Evolutionary conservation across 1,140 invertebrate genomes (phyloP).

Genomic region (Ctenoplectra terminalis): DNA sequence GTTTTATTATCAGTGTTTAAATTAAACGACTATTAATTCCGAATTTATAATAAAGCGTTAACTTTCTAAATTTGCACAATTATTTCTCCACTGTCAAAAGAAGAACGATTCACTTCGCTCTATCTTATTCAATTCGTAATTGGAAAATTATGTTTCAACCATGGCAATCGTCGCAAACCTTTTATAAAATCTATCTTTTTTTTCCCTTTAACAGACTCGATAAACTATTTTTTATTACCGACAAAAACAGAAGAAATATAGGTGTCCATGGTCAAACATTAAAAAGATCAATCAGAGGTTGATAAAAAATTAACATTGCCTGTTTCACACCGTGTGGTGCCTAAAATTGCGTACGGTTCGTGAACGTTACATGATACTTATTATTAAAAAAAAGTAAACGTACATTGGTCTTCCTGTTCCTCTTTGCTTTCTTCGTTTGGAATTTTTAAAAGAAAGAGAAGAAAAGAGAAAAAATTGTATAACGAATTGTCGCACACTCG

Average conservation of each 20-base stretch:
- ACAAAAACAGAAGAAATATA: constrained; percentile 1
- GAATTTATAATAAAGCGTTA: too few species aligned
- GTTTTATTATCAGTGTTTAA: too few species aligned
- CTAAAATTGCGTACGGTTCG: not conserved
- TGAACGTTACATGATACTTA: not conserved
- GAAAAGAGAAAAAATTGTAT: not conserved
- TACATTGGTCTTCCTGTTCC: not conserved
- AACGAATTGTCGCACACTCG: not conserved
- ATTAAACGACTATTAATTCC: too few species aligned
- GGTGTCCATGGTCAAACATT: not conserved
- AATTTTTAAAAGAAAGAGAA: too few species aligned
- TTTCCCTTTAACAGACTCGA: not conserved
- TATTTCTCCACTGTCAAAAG: too few species aligned
- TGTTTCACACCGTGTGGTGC: not conserved
- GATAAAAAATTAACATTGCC: constrained; percentile 4
- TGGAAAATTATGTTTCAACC: not conserved
- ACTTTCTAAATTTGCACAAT: too few species aligned
- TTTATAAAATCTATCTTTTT: not conserved
- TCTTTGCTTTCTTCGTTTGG: not conserved
- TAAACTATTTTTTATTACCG: not conserved
- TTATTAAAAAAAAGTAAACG: not conserved
- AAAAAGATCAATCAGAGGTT: not conserved
- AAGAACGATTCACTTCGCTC: too few species aligned
- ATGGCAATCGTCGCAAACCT: not conserved
- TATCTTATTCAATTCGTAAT: not conserved